These are phyloP conservation scores for Conopomorpha cramerella DNA, from an alignment of 1,140 invertebrate species.

Conservation along the genomic window DNA sequence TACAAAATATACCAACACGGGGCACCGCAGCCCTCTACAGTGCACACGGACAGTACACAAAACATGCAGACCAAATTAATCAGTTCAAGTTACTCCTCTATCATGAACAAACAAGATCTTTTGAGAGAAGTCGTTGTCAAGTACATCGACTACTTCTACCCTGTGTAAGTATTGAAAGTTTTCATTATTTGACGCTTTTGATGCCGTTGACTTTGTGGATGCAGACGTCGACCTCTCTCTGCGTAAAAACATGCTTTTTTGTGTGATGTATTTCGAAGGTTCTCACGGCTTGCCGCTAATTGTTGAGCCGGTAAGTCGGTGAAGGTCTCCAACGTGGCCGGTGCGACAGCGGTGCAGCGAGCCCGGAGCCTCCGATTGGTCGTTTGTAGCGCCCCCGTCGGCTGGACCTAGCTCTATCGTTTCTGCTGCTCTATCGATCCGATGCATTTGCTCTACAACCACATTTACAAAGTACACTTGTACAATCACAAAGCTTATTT, in stretches of 20 bases:
- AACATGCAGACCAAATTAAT: conserved; percentile 60
- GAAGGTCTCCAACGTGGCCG: conserved; percentile 44
- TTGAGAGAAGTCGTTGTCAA: conserved; percentile 67
- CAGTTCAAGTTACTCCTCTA: conserved; percentile 64
- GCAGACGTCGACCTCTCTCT: conserved; percentile 15
- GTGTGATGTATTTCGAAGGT: conserved; percentile 20
- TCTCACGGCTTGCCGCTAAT: conserved; percentile 24
- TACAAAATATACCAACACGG: conserved; percentile 23
- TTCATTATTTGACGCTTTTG: conserved; percentile 11
- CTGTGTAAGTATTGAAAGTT: conserved; percentile 61
- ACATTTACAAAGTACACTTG: too few species aligned
- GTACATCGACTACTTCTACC: conserved; percentile 69
- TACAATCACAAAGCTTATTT: too few species aligned
- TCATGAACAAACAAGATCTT: conserved; percentile 68
- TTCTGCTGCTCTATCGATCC: conserved; percentile 47
- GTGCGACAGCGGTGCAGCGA: conserved; percentile 15
- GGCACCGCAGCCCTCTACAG: conserved; percentile 28
- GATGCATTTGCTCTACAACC: too few species aligned
- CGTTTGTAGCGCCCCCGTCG: too few species aligned
- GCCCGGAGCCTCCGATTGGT: too few species aligned
- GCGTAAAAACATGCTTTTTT: too few species aligned
- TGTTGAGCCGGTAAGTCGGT: conserved; percentile 47
- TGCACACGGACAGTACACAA: conserved; percentile 25
- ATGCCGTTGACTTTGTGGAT: conserved; percentile 12
- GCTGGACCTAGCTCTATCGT: conserved; percentile 36